Evolutionary conservation across 1,140 invertebrate genomes (phyloP).

Genomic region (Harlomillsia oculata): DNA sequence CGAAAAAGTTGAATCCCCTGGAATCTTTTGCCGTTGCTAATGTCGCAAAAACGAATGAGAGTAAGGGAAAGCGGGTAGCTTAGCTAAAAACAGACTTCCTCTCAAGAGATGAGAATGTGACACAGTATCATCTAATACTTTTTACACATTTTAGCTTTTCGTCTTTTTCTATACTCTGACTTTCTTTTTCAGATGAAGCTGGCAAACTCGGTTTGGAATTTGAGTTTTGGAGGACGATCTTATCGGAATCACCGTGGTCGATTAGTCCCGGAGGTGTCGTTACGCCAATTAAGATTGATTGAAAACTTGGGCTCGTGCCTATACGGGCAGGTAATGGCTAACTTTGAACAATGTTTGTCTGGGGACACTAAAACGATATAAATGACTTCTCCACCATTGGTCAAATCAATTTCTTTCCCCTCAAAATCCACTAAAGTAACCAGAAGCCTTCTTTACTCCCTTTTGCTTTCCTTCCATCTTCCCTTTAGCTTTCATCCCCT

Average conservation of each 20-base stretch:
- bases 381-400: conserved; percentile 13
- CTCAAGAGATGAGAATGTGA: no score
- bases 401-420: background rate
- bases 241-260: conserved; percentile 27
- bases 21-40: no score
- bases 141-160: background rate
- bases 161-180: background rate
- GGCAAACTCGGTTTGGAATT: conserved; percentile 26
- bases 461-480: background rate
- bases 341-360: background rate
- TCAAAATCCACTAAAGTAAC: background rate
- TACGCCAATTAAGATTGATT: conserved; percentile 36
- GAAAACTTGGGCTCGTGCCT: conserved; percentile 34
- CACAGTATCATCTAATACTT: no score
- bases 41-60: no score
- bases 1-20: no score
- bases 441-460: background rate
- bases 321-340: conserved; percentile 29
- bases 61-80: no score
- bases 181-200: conserved; percentile 23
- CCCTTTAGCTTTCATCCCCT: background rate
- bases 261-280: conserved; percentile 33
- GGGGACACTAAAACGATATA: conserved; percentile 15
- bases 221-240: conserved; percentile 23
- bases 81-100: no score